These are phyloP conservation scores for Carassius carassius DNA, from an alignment of 2,113 vertebrate genomes.

Conservation along the genomic window DNA sequence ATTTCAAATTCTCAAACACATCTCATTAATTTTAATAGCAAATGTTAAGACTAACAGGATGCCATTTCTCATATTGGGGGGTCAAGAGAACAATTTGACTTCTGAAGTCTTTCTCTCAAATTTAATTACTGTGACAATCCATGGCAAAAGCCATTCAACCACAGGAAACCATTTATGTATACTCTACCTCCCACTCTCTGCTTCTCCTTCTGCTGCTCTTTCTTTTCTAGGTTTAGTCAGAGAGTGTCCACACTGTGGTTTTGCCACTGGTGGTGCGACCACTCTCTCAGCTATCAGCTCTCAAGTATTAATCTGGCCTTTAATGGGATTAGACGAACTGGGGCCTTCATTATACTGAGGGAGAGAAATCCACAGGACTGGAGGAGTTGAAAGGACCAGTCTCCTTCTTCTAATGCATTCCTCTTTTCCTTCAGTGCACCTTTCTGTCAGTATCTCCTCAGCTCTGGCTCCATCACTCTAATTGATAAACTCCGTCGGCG, in stretches of 20 bases:
- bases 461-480: slow-evolving; percentile 23
- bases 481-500: slow-evolving; percentile 26
- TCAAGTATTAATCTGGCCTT: slow-evolving; percentile 71
- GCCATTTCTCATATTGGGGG: slow-evolving; percentile 6
- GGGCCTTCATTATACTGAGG: slow-evolving; percentile 68
- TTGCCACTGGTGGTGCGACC: slow-evolving; percentile 41
- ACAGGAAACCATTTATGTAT: slow-evolving; percentile 10
- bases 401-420: slow-evolving; percentile 36
- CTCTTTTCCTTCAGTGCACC: slow-evolving; percentile 44
- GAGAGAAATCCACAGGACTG: slow-evolving; percentile 69
- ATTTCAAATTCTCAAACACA: slow-evolving; percentile 50
- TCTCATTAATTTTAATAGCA: slow-evolving; percentile 49
- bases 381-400: slow-evolving; percentile 52
- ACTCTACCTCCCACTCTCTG: not conserved
- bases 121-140: slow-evolving; percentile 65
- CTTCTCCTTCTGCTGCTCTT: slow-evolving; percentile 32
- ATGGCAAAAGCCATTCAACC: slow-evolving; percentile 57
- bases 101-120: slow-evolving; percentile 38
- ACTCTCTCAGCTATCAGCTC: slow-evolving; percentile 73
- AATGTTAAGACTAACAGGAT: slow-evolving; percentile 36
- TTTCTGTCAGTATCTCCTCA: slow-evolving; percentile 40
- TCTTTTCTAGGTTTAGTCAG: slow-evolving; percentile 39
- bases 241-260: slow-evolving; percentile 11
- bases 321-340: slow-evolving; percentile 79
- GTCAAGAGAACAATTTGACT: slow-evolving; percentile 41